phyloP scores from a whole-genome alignment of 2,888 invertebrate species.

The Augochlorella aurata region DNA sequence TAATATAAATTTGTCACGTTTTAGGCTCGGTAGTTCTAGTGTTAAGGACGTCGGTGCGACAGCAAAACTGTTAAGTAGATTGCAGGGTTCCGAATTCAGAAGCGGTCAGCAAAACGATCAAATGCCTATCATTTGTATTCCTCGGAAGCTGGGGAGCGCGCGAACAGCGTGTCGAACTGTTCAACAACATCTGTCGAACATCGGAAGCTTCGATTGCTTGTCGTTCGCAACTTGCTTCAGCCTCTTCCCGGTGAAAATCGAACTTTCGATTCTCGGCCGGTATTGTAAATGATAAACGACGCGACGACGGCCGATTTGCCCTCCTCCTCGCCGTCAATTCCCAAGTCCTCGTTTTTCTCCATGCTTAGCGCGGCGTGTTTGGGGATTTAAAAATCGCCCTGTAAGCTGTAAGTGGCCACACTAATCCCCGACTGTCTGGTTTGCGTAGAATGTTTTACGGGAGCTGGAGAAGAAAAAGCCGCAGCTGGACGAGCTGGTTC shows the following conservation, averaged over 20 bases:
- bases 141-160: not conserved
- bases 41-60: too few species aligned
- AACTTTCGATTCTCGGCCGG: not conserved
- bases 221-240: not conserved
- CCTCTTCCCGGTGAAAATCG: not conserved
- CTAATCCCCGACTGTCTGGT: slow-evolving; percentile 35
- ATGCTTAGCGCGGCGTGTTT: not conserved
- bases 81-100: slow-evolving; percentile 16
- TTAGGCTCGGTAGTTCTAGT: too few species aligned
- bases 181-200: slow-evolving; percentile 13
- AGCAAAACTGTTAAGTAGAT: not conserved
- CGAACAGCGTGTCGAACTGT: slow-evolving; percentile 23
- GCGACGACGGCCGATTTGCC: not conserved
- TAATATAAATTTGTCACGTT: too few species aligned
- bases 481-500: slow-evolving; percentile 91
- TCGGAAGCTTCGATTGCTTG: not conserved
- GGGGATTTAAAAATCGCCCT: slow-evolving; percentile 13
- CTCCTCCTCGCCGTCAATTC: too few species aligned
- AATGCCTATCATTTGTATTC: slow-evolving; percentile 14
- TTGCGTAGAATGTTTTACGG: slow-evolving; percentile 88
- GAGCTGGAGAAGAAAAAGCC: slow-evolving; percentile 94
- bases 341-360: not conserved
- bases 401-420: not conserved
- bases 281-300: not conserved
- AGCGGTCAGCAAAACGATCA: slow-evolving; percentile 19